These are phyloP conservation scores for Amblyopsis hoosieri DNA, from an alignment of 2,797 vertebrate species.

Conservation along the genomic window DNA sequence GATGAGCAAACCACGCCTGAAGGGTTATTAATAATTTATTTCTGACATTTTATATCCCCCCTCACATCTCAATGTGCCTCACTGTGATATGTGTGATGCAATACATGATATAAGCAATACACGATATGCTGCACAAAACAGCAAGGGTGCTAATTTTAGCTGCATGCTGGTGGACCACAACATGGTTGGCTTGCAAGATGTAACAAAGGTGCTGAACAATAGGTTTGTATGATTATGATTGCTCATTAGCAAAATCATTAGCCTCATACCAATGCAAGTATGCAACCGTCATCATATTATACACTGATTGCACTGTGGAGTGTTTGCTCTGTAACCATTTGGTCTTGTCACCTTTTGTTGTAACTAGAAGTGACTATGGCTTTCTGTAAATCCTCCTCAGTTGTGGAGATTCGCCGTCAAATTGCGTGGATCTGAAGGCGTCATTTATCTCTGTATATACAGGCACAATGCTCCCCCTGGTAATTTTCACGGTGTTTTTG, in stretches of 20 bases:
- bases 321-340: neutral
- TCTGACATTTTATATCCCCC: slow-evolving; percentile 13
- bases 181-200: slow-evolving; percentile 2
- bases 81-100: neutral
- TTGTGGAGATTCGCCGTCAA: neutral
- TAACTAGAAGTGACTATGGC: neutral
- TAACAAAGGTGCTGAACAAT: slow-evolving; percentile 18
- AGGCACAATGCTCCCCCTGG: slow-evolving; percentile 8
- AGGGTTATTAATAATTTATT: slow-evolving; percentile 34
- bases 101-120: neutral
- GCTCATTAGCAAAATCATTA: slow-evolving; percentile 16
- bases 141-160: neutral
- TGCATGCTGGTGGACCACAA: slow-evolving; percentile 1
- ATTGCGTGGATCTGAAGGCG: neutral
- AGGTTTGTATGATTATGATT: slow-evolving; percentile 19
- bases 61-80: neutral
- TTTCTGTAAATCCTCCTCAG: neutral
- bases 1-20: slow-evolving; percentile 21
- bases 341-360: neutral
- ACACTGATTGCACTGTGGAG: neutral
- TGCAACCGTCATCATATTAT: slow-evolving; percentile 11
- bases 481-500: slow-evolving; percentile 24
- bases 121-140: neutral
- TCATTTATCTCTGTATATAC: slow-evolving; percentile 5
- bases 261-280: neutral